Conservation (phyloP, 2,113 vertebrate species). For the Aspiorhynchus laticeps region DNA sequence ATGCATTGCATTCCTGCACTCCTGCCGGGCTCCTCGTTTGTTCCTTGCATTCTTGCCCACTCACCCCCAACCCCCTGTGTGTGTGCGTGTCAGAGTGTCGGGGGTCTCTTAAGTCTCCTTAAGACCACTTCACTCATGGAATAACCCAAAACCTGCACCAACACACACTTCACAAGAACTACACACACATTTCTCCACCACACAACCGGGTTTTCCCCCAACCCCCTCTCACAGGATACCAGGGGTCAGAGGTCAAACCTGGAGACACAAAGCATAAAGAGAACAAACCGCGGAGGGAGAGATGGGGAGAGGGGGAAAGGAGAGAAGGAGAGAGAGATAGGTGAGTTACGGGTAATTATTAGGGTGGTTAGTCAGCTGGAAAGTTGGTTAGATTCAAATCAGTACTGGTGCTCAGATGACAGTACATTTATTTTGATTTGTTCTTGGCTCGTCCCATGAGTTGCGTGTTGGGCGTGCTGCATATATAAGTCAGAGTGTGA, state of each 20-base stretch:
- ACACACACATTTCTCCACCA: conserved; percentile 24
- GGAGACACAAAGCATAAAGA: conserved; percentile 53
- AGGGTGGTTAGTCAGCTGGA: conserved; percentile 1
- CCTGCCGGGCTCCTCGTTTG: conserved; percentile 45
- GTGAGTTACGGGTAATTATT: conserved; percentile 60
- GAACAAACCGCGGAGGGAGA: conserved; percentile 49
- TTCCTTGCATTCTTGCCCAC: conserved; percentile 40
- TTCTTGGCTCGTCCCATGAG: not conserved
- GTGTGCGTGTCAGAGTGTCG: conserved; percentile 7
- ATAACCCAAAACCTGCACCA: conserved; percentile 11
- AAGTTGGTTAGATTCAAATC: conserved; percentile 12
- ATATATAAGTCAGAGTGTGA: conserved; percentile 10
- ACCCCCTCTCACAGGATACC: conserved; percentile 54
- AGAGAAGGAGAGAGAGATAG: conserved; percentile 48
- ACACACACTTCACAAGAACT: conserved; percentile 1
- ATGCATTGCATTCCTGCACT: conserved; percentile 49
- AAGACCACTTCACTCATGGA: conserved; percentile 9
- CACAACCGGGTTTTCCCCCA: conserved; percentile 51
- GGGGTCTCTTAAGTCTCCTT: conserved; percentile 31
- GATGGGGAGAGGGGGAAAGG: conserved; percentile 56
- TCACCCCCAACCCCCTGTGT: conserved; percentile 30
- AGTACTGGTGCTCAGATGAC: not conserved
- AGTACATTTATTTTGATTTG: not conserved
- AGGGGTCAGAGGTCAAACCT: conserved; percentile 50
- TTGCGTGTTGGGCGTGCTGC: not conserved